Base-by-base conservation (phyloP, 2,113 vertebrate genomes). In the Anolis carolinensis region DNA sequence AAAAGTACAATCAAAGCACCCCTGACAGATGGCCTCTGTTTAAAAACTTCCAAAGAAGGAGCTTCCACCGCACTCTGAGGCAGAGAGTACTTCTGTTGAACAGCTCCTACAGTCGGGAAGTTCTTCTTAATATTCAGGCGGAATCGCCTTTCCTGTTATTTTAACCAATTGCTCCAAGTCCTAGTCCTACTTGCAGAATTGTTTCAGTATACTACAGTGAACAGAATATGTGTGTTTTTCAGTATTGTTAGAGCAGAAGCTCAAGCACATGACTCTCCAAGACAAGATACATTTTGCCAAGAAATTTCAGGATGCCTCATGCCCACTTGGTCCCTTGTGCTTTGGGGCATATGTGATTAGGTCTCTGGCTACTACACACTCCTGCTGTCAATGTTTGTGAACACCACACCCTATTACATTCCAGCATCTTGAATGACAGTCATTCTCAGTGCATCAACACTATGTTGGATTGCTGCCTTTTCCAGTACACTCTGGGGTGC, bases 151-250 rank as follows among this genome's bases (percentile, higher is more conserved):
- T 63, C 62, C 5, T 62, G 32, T 30, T 27, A n/a, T 76, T 30
- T 18, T 4, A 44, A 44, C 39, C 39, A 2, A 44, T 44, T 44
- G 39, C 39, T 44, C 39, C 39, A 44, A 44, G 39, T 44, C 39
- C 39, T 44, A 44, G 39, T 44, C 5, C 39, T 44, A 44, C 85
- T 81, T 90, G 88, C 63, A 91, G 88, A 78, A 0, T 0, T 84
- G 77, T 93, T 77, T 88, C 39, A 44, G 39, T 44, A 44, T 86
- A 91, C 86, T 81, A 18, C 94, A 87, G 92, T 90, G 91, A 94
- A 94, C 91, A 93, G 87, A 94, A 89, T 91, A n/a, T 86, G 81
- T 88, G 89, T 93, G 87, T 89, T 87, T 59, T 83, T 65, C 78
- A 88, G 86, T 90, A 21, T 84, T 91, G 89, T 84, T 71, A 83